Evolutionary conservation across 2,888 invertebrate species (phyloP), one percentile per base, ranked within the genome.

Genomic region (Andrena camellia): DNA sequence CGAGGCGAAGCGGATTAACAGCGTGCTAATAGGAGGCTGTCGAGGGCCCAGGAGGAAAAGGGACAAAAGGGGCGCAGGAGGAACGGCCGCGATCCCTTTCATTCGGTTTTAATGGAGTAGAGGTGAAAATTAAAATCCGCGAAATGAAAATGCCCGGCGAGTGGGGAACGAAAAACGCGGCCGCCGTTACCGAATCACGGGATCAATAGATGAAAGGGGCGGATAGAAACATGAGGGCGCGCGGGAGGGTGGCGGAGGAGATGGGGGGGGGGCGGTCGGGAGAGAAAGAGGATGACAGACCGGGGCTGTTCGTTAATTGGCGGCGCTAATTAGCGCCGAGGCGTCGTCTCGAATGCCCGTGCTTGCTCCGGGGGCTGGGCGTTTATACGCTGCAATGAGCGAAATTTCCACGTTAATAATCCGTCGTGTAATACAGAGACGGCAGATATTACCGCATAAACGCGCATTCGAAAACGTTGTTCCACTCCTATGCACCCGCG

Each of bases 241-340:
- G 33, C n/a, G 10, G n/a, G 57, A 2, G 42, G 31, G n/a, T 13
- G 3, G 35, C 3, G 10, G 29, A 26, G 33, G 70, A 17, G 64
- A 5, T 17, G 20, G 60, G 17, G 26, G 2, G n/a, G 10, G 29
- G 2, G 72, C 20, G 48, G 17, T 17, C 60, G 33, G 23, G 23
- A 23, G 29, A 42, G 7, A 54, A 4, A 33, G 64, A 57, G 31
- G 31, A 64, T 60, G 73, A 69, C 54, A 42, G 59, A 67, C 69
- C 70, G 42, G 48, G 71, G 68, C 71, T 80, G 86, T 81, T 80
- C 85, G 82, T 86, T 90, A 90, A 90, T 90, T 90, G 90, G 89
- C 86, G 81, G 84, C 78, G 85, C 86, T 90, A 90, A 90, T 90
- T 90, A 90, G 87, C 67, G 79, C 67, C 83, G 86, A 78, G 81